A percentile compares a stretch with the other conserved stretches of the same genome.
Conservation (phyloP, 1,140 invertebrate genomes). For the Drosophila ogumai region DNA sequence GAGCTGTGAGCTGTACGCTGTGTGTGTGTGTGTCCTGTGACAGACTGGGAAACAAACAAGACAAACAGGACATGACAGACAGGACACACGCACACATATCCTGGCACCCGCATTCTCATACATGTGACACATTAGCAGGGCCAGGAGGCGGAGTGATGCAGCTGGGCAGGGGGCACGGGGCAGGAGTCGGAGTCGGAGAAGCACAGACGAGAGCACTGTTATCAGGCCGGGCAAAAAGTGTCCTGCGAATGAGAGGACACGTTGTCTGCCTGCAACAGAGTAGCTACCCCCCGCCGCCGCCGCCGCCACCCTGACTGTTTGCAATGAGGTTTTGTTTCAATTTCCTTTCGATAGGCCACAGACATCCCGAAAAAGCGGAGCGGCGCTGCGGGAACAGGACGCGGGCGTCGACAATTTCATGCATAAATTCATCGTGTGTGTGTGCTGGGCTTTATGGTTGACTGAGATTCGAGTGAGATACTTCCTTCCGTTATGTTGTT, state of each 20-base stretch:
- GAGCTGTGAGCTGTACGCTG: neutral
- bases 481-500: conserved; percentile 77
- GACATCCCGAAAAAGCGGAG: conserved; percentile 55
- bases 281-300: conserved; percentile 10
- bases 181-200: neutral
- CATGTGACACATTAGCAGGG: conserved; percentile 56
- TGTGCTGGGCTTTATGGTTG: conserved; percentile 60
- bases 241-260: conserved; percentile 60
- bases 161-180: neutral
- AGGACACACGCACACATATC: conserved; percentile 31
- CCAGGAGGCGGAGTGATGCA: conserved; percentile 1
- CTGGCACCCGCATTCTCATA: conserved; percentile 69
- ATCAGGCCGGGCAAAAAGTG: conserved; percentile 74
- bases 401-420: conserved; percentile 82
- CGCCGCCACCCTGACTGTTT: conserved; percentile 54
- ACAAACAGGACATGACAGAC: conserved; percentile 49
- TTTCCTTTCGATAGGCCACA: conserved; percentile 83
- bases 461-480: conserved; percentile 82
- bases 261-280: conserved; percentile 66
- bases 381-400: conserved; percentile 46
- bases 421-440: conserved; percentile 76
- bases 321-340: conserved; percentile 83
- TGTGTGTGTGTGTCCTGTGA: conserved; percentile 6
- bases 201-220: conserved; percentile 46
- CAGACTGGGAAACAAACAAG: conserved; percentile 37